phyloP scores from a whole-genome alignment of 2,113 vertebrate genomes.

The Colius striatus region DNA sequence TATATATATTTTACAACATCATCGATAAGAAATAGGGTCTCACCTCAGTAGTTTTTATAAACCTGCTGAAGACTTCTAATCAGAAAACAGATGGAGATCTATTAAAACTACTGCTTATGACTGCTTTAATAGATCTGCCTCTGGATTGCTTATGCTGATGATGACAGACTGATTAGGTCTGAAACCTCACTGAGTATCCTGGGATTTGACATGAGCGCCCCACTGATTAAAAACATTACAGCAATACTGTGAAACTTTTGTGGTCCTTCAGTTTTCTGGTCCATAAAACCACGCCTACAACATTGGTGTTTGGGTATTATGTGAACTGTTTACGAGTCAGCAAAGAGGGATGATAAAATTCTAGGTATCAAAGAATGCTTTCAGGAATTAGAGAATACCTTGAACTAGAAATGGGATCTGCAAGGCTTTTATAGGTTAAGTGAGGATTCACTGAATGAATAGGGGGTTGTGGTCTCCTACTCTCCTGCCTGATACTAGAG shows the following conservation, averaged over 20 bases:
- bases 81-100: neutral
- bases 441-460: neutral
- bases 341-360: neutral
- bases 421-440: neutral
- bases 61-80: neutral
- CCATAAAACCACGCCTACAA: neutral
- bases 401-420: neutral
- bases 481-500: neutral
- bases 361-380: neutral
- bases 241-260: neutral
- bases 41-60: neutral
- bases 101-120: neutral
- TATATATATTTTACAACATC: neutral
- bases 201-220: neutral
- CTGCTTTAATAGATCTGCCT: neutral
- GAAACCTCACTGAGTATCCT: neutral
- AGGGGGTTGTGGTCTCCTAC: neutral
- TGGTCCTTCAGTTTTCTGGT: neutral
- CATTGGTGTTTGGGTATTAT: neutral
- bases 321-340: neutral
- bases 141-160: neutral
- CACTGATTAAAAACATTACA: neutral
- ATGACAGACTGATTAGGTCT: neutral
- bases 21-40: neutral
- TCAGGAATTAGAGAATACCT: neutral